Conservation (phyloP, 2,888 invertebrate species). For the Heliconius ethilla region DNA sequence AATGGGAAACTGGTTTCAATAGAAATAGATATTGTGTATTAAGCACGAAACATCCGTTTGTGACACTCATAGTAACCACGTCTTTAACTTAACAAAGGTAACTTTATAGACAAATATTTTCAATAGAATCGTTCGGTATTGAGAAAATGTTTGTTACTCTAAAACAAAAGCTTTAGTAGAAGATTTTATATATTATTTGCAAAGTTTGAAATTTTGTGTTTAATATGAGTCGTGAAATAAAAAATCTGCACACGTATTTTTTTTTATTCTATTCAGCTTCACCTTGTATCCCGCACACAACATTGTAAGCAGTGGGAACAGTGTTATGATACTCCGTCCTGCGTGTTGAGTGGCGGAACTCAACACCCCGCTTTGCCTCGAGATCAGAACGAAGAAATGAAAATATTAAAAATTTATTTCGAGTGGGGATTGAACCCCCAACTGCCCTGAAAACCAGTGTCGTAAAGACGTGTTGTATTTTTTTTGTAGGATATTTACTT, state of each 20-base stretch:
- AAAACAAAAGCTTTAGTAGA: constrained; percentile 6
- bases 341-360: no score
- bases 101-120: constrained; percentile 35
- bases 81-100: constrained; percentile 36
- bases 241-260: no score
- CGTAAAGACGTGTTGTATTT: constrained; percentile 45
- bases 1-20: constrained; percentile 12
- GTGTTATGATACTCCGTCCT: no score
- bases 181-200: constrained; percentile 1
- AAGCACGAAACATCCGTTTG: constrained; percentile 20
- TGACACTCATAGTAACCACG: constrained; percentile 35
- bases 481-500: constrained; percentile 57
- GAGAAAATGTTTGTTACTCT: constrained; percentile 9
- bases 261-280: neutral
- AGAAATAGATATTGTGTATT: constrained; percentile 32
- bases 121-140: constrained; percentile 30
- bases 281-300: neutral
- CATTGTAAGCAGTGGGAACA: neutral
- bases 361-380: no score
- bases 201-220: neutral
- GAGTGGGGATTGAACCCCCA: neutral
- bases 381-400: no score
- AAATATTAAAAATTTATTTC: no score
- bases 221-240: neutral
- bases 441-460: constrained; percentile 6